A percentile compares a stretch with the other conserved stretches of the same genome.
Evolutionary conservation across 2,888 invertebrate genomes (phyloP).

Genomic region (Hetaerina titia): DNA sequence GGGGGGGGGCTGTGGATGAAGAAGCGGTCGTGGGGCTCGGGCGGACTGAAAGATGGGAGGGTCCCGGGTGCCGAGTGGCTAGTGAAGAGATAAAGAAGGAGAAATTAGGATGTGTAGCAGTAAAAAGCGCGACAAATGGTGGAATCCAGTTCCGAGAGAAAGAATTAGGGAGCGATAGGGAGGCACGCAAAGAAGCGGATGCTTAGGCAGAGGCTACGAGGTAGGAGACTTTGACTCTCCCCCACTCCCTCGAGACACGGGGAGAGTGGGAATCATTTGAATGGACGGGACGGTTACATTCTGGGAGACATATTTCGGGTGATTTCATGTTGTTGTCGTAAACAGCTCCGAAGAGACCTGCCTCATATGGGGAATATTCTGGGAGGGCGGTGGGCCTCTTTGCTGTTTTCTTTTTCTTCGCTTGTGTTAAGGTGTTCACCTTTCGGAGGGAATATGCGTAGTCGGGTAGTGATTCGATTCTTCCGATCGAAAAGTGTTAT

Average conservation of each 20-base stretch:
- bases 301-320: neutral
- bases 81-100: slow-evolving; percentile 57
- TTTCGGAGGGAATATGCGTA: neutral
- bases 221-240: neutral
- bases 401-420: neutral
- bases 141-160: slow-evolving; percentile 52
- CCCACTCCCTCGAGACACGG: neutral
- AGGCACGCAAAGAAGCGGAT: neutral
- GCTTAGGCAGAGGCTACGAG: neutral
- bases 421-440: neutral
- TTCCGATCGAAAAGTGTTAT: neutral
- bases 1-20: neutral
- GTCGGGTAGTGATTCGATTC: neutral
- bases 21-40: too few species aligned
- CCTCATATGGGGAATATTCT: neutral
- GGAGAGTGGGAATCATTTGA: neutral
- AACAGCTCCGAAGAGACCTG: neutral
- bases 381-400: neutral
- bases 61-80: slow-evolving; percentile 42
- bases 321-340: slow-evolving; percentile 10
- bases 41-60: neutral
- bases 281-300: neutral
- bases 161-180: slow-evolving; percentile 20
- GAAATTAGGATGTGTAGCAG: slow-evolving; percentile 58
- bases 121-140: slow-evolving; percentile 63